Conservation (phyloP, 2,113 vertebrate species). For the Xyliphius kryptos region DNA sequence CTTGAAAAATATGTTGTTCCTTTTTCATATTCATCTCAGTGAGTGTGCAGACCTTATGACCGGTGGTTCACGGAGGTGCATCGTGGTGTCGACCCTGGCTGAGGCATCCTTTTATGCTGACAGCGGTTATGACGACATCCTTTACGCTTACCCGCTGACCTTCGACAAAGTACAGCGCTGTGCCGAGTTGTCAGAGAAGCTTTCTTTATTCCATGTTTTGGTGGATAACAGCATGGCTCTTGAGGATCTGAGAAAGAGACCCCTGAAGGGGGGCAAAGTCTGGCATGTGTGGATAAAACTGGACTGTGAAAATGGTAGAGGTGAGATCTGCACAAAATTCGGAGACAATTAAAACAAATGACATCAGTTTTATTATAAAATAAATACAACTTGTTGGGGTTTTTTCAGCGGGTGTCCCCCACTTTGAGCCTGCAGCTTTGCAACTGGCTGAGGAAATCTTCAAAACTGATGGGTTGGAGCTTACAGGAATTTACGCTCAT, state of each 20-base stretch:
- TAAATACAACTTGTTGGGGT: neutral
- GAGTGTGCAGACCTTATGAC: conserved; percentile 75
- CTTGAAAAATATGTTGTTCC: too few species aligned
- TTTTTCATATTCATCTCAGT: conserved; percentile 23
- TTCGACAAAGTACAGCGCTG: conserved; percentile 68
- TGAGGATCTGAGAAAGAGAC: conserved; percentile 53
- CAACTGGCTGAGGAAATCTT: conserved; percentile 59
- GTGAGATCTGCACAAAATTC: conserved; percentile 39
- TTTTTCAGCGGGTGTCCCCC: conserved; percentile 62
- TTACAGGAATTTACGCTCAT: conserved; percentile 73
- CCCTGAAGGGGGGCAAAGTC: conserved; percentile 46
- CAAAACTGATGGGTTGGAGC: conserved; percentile 48
- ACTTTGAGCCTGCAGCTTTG: conserved; percentile 58
- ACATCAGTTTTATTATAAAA: too few species aligned
- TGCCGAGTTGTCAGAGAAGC: conserved; percentile 57
- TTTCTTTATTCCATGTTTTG: conserved; percentile 69
- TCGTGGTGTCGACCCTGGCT: conserved; percentile 74
- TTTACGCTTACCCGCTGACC: conserved; percentile 70
- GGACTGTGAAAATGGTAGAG: conserved; percentile 73
- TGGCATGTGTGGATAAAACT: conserved; percentile 78
- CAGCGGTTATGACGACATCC: conserved; percentile 78
- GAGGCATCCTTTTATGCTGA: conserved; percentile 72
- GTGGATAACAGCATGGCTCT: conserved; percentile 63
- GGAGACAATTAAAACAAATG: neutral
- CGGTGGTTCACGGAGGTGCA: conserved; percentile 59